Evolutionary conservation across 2,888 invertebrate species (phyloP), one percentile per base, ranked within the genome.

Genomic region (Thymelicus sylvestris): DNA sequence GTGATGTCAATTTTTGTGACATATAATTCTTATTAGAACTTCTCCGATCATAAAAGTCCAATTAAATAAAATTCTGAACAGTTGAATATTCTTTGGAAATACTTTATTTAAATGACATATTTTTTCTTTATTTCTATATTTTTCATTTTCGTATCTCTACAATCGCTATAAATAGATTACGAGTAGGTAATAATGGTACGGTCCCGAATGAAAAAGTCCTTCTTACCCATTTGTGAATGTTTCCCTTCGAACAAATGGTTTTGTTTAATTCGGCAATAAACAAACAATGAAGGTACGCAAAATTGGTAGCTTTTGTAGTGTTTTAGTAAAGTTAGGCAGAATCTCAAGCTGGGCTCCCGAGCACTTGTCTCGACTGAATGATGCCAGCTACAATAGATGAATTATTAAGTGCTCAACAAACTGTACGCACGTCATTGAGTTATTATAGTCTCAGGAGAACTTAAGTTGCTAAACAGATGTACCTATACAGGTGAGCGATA

Each of bases 281-380:
- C 62, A 62, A 47, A 52, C 50, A 62, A 24, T 24, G 24, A 24
- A 47, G 62, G 62, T 24, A 47, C 62, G 62, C 44, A 24, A 62
- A 62, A 47, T 62, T 62, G 47, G 62, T 8, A 52, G 50, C 50
- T 19, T 47, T 50, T 52, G 50, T 52, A 52, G 50, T 15, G 19
- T 52, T 52, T 52, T 19, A 52, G 15, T 52, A 52, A 52, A 15
- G 50, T 52, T 19, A 52, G 15, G 15, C 50, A 52, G 15, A 19
- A 52, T 52, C n/a, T 50, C 50, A 50, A 52, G 7, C 50, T 31
- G 5, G 31, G 31, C 31, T 52, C 10, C 15, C 50, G 19, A 52
- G 15, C 19, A 15, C 19, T 19, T 19, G 50, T 19, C 50, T 52
- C 15, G 19, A 19, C 15, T 52, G 15, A 52, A 7, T 8, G 19